These are phyloP conservation scores for Philonicus albiceps DNA, from an alignment of 2,888 invertebrate genomes.

Conservation along the genomic window DNA sequence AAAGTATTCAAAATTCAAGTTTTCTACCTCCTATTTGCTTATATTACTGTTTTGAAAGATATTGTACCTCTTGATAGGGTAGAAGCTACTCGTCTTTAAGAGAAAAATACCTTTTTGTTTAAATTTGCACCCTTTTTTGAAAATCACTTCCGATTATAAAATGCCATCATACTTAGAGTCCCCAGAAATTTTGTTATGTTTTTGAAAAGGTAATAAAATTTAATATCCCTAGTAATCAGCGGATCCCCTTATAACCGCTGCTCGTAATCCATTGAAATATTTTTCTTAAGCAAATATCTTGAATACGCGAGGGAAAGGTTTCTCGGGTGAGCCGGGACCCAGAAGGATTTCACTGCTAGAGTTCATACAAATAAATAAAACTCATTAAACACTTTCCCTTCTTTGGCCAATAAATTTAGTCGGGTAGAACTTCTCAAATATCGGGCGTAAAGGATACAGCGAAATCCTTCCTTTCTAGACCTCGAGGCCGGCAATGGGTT, in stretches of 20 bases:
- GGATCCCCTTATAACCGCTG: not conserved
- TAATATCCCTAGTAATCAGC: not conserved
- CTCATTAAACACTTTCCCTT: slow-evolving; percentile 25
- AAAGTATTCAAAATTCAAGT: too few species aligned
- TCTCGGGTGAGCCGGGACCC: not conserved
- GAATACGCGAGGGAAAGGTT: not conserved
- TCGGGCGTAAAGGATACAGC: not conserved
- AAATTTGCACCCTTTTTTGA: not conserved
- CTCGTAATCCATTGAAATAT: not conserved
- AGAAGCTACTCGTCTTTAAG: not conserved
- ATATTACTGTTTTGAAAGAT: not conserved
- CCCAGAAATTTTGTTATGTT: not conserved
- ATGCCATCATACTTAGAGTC: not conserved
- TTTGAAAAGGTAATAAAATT: not conserved
- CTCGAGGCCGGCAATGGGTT: not conserved
- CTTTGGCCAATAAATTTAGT: slow-evolving; percentile 6
- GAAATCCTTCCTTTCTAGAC: not conserved
- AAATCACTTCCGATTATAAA: not conserved
- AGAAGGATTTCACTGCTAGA: not conserved
- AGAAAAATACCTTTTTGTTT: not conserved
- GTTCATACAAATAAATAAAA: slow-evolving; percentile 33
- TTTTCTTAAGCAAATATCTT: not conserved
- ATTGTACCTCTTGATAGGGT: not conserved
- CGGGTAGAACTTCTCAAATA: not conserved
- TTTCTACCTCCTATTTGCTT: too few species aligned